Base-by-base conservation (phyloP, 2,888 invertebrate genomes). In the Griposia aprilina region DNA sequence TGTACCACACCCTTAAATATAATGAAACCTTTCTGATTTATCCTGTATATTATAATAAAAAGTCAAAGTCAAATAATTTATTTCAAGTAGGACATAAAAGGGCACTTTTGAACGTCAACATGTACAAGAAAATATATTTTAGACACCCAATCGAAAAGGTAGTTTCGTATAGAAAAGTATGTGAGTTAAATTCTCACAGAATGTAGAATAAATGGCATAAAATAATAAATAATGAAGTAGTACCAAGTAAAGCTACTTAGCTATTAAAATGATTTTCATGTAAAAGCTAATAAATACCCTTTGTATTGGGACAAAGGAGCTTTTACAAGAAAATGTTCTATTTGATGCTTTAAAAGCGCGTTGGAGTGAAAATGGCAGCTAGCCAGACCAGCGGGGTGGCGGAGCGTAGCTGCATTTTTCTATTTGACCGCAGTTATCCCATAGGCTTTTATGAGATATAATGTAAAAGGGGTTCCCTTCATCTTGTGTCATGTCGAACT, bases 291-390 rank as follows among this genome's bases (percentile, higher is more conserved):
- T 78, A 52, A 75, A 69, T 50, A 71, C 23, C n/a, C 45, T 69
- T 76, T 59, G n/a, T 23, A n/a, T 6, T 17, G 17, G 36, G 36
- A 60, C 59, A 69, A 69, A 69, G 20, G 36, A 59, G 69, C 60
- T 59, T 36, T 59, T 20, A 69, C 6, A 23, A 55, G 11, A 17
- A 36, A 20, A 3, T 50, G 7, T 41, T 74, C 15, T 59, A 23
- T 68, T 55, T 41, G 36, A 59, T 59, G 63, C 80, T 74, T 65
- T 82, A 80, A 65, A 68, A 63, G 67, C 62, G 52, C 73, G 67
- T 68, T 52, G 57, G 52, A 52, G 48, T 55, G 62, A 30, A 84
- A 84, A 73, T 84, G 73, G 72, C 73, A 81, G 59, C n/a, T 63
- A 48, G 80, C 84, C 67, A 80, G 67, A 48, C 20, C 26, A 62